Evolutionary conservation across 2,113 vertebrate species (phyloP).

Genomic region (Vanacampus margaritifer): DNA sequence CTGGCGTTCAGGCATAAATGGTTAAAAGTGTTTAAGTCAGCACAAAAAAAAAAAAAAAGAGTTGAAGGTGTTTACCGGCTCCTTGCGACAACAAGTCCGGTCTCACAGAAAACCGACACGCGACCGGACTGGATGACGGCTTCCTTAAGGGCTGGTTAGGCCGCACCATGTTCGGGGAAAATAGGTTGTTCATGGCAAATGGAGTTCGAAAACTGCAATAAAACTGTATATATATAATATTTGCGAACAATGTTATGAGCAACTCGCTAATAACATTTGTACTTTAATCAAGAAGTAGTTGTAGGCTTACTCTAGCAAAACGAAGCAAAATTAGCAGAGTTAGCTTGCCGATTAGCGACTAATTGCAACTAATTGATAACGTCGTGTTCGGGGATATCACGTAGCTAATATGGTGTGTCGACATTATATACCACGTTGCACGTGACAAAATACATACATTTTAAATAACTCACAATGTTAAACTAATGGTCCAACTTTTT

Average conservation of each 20-base stretch:
- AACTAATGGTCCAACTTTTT: not conserved
- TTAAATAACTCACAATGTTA: too few species aligned
- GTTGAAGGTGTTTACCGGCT: conserved; percentile 21
- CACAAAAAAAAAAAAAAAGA: not conserved
- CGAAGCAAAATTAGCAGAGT: not conserved
- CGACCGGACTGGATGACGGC: conserved; percentile 39
- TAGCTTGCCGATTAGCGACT: not conserved
- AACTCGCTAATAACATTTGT: not conserved
- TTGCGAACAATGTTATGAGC: not conserved
- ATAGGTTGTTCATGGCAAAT: conserved; percentile 41
- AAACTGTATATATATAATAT: not conserved
- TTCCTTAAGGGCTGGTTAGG: conserved; percentile 66
- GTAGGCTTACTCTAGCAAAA: not conserved
- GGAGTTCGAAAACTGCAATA: not conserved
- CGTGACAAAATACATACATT: not conserved
- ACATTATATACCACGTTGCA: not conserved
- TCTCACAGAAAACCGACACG: not conserved
- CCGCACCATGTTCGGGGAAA: conserved; percentile 16
- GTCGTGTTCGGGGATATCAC: not conserved
- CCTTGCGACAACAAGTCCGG: not conserved
- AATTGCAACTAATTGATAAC: not conserved
- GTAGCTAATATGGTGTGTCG: not conserved
- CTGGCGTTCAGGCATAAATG: not conserved
- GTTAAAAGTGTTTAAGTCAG: not conserved
- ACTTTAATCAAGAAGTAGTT: too few species aligned